A percentile compares a stretch with the other conserved stretches of the same genome.
Evolutionary conservation across 2,888 invertebrate genomes (phyloP).

Genomic region (Pyrocoelia pectoralis): DNA sequence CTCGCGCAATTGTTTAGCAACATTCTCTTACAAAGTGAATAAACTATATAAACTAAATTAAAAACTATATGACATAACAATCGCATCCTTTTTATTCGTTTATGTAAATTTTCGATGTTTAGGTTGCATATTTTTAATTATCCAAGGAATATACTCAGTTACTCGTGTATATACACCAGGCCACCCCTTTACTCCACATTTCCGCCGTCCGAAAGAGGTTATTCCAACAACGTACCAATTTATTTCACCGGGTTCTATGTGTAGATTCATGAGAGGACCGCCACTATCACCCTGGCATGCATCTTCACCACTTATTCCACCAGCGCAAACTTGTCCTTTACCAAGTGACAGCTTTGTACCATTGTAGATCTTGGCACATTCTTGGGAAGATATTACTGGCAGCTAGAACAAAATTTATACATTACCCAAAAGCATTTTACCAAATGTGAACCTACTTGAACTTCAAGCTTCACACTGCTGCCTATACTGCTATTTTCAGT

Average conservation of each 20-base stretch:
- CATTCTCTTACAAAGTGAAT: too few species aligned
- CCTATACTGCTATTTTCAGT: constrained; percentile 61
- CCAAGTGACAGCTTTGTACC: constrained; percentile 59
- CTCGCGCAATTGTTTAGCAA: too few species aligned
- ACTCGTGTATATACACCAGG: constrained; percentile 71
- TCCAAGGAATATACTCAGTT: constrained; percentile 67
- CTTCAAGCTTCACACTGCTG: constrained; percentile 63
- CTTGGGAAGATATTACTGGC: constrained; percentile 58
- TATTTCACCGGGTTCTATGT: constrained; percentile 46
- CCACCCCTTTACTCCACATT: constrained; percentile 64
- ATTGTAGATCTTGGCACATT: constrained; percentile 65
- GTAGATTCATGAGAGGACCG: constrained; percentile 64
- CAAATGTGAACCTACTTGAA: constrained; percentile 55
- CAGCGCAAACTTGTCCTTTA: constrained; percentile 68
- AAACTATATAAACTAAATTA: too few species aligned
- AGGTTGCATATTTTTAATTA: too few species aligned
- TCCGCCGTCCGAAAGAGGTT: constrained; percentile 68
- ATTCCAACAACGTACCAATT: constrained; percentile 65
- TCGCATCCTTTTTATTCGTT: too few species aligned
- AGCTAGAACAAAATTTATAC: constrained; percentile 51
- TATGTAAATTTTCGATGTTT: too few species aligned
- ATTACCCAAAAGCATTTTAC: background rate
- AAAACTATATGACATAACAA: too few species aligned
- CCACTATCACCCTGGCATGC: constrained; percentile 72
- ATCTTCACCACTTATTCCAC: constrained; percentile 64